A percentile compares a stretch with the other conserved stretches of the same genome.
Evolutionary conservation across 2,797 vertebrate species (phyloP).

Genomic region (Buphagus erythrorhynchus): DNA sequence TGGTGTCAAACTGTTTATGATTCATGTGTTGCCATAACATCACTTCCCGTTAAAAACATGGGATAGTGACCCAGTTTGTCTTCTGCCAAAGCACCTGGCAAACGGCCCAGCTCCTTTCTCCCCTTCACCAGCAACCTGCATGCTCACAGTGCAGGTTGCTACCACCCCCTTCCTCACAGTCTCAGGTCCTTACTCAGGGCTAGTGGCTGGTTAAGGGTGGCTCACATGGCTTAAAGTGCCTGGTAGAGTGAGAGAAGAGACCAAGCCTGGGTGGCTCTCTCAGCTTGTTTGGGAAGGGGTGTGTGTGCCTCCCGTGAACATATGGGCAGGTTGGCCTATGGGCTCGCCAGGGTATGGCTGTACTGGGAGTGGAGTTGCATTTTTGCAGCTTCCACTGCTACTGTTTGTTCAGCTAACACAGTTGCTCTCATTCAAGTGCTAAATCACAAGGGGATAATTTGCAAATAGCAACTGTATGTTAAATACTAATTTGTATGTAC

Average conservation of each 20-base stretch:
- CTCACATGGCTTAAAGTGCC: fast-evolving
- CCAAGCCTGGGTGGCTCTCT: background rate
- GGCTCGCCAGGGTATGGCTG: fast-evolving
- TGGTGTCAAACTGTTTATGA: slow-evolving; percentile 18
- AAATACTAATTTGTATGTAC: slow-evolving; percentile 74
- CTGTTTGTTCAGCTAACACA: slow-evolving; percentile 57
- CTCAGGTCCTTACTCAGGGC: background rate
- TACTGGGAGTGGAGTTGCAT: background rate
- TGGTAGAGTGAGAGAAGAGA: background rate
- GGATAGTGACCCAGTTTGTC: background rate
- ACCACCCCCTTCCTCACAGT: background rate
- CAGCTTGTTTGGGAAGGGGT: background rate
- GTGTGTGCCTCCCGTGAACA: fast-evolving
- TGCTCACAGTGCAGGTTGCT: background rate
- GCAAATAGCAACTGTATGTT: slow-evolving; percentile 67
- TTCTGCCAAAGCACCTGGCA: background rate
- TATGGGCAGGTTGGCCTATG: fast-evolving
- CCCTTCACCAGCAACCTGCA: fast-evolving
- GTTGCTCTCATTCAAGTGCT: slow-evolving; percentile 38
- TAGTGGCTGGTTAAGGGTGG: background rate
- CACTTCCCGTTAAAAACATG: background rate
- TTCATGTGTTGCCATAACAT: slow-evolving; percentile 26
- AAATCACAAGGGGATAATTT: slow-evolving; percentile 64
- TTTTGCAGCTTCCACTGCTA: slow-evolving; percentile 9
- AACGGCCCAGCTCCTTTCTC: fast-evolving